These are phyloP conservation scores for Rynchops niger DNA, from an alignment of 2,113 vertebrate species.

Conservation along the genomic window DNA sequence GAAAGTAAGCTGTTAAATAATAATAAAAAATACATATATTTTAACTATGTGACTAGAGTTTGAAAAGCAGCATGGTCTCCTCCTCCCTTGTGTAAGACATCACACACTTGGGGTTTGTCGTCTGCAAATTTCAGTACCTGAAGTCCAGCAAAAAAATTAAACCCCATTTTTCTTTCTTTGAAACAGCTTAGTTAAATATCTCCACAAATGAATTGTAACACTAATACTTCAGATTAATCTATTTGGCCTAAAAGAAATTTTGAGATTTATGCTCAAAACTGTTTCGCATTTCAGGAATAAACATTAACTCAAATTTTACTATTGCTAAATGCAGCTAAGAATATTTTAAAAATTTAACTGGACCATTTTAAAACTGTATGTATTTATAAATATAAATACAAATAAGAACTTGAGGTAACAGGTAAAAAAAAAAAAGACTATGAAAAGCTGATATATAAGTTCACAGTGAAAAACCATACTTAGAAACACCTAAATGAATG, in stretches of 20 bases:
- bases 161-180: accelerated
- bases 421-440: neutral
- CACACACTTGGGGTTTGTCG: neutral
- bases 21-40: neutral
- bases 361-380: neutral
- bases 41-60: neutral
- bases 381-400: neutral
- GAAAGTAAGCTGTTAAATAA: neutral
- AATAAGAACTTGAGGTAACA: neutral
- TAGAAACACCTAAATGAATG: neutral
- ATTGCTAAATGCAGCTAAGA: neutral
- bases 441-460: neutral
- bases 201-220: neutral
- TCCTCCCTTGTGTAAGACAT: neutral
- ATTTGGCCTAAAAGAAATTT: neutral
- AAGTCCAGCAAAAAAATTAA: neutral
- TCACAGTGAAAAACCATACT: neutral
- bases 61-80: neutral
- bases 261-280: neutral
- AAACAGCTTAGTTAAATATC: neutral
- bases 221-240: neutral
- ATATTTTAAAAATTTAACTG: neutral
- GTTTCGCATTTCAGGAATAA: neutral
- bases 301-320: neutral
- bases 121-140: neutral